Evolutionary conservation across 2,888 invertebrate genomes (phyloP).

Genomic region (Candidula unifasciata): DNA sequence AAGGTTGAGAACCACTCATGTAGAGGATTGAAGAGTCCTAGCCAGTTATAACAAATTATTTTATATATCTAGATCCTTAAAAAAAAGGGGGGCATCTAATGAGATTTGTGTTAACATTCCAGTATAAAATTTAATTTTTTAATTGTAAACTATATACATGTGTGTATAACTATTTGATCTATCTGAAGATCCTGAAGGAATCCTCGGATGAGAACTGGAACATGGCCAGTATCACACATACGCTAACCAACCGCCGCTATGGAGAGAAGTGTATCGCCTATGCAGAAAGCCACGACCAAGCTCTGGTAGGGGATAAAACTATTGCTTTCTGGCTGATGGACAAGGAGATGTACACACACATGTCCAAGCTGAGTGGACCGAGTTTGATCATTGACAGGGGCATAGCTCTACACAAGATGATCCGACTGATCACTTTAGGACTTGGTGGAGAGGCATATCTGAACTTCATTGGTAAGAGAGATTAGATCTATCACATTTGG

Average conservation of each 20-base stretch:
- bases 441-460: constrained; percentile 98
- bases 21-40: too few species aligned
- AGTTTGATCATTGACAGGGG: constrained; percentile 89
- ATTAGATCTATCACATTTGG: too few species aligned
- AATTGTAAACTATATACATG: too few species aligned
- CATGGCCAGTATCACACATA: constrained; percentile 92
- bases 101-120: too few species aligned
- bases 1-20: too few species aligned
- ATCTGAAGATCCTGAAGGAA: constrained; percentile 78
- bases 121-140: too few species aligned
- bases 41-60: too few species aligned
- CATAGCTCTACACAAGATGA: constrained; percentile 97
- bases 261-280: constrained; percentile 97
- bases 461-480: constrained; percentile 94
- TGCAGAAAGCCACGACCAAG: constrained; percentile 98
- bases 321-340: constrained; percentile 99
- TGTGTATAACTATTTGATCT: neutral
- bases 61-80: too few species aligned
- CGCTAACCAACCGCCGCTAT: constrained; percentile 95
- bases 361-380: constrained; percentile 84
- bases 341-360: constrained; percentile 97
- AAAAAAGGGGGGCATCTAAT: too few species aligned
- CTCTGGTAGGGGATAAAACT: constrained; percentile 90
- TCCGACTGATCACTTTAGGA: constrained; percentile 93
- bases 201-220: constrained; percentile 94